Evolutionary conservation across 2,888 invertebrate genomes (phyloP).

Genomic region (Lithophane ornitopus): DNA sequence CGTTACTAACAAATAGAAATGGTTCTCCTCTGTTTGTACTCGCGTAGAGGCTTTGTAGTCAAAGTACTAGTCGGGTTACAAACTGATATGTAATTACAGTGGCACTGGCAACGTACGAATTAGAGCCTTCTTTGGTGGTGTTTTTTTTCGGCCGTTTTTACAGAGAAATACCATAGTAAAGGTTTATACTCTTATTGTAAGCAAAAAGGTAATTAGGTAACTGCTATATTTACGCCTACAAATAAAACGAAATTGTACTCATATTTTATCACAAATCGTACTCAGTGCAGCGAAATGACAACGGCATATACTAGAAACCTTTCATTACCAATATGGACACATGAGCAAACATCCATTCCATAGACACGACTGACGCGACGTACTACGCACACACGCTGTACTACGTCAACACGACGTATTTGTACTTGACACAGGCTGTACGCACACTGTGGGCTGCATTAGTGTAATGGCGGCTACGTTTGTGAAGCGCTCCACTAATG

Average conservation of each 20-base stretch:
- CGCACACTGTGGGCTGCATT: slow-evolving; percentile 15
- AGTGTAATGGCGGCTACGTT: slow-evolving; percentile 29
- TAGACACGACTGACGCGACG: not conserved
- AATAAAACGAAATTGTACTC: not conserved
- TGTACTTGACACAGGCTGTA: not conserved
- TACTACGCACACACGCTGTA: not conserved
- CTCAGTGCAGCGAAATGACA: not conserved
- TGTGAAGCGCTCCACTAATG: slow-evolving; percentile 41
- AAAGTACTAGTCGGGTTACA: slow-evolving; percentile 3
- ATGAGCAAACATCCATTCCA: not conserved
- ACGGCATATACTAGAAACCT: not conserved
- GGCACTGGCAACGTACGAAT: not conserved
- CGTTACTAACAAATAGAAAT: not conserved
- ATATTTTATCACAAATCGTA: not conserved
- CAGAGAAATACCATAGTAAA: too few species aligned
- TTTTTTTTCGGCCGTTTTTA: not conserved
- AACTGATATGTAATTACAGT: not conserved
- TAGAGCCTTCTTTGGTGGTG: not conserved
- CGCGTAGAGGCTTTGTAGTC: slow-evolving; percentile 3
- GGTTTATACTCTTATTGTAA: too few species aligned
- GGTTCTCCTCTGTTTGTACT: not conserved
- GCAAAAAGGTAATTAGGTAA: not conserved
- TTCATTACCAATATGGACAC: not conserved
- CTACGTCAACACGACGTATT: not conserved
- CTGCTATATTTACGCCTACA: not conserved